Base-by-base conservation (phyloP, 2,113 vertebrate species). In the Pseudonaja textilis region DNA sequence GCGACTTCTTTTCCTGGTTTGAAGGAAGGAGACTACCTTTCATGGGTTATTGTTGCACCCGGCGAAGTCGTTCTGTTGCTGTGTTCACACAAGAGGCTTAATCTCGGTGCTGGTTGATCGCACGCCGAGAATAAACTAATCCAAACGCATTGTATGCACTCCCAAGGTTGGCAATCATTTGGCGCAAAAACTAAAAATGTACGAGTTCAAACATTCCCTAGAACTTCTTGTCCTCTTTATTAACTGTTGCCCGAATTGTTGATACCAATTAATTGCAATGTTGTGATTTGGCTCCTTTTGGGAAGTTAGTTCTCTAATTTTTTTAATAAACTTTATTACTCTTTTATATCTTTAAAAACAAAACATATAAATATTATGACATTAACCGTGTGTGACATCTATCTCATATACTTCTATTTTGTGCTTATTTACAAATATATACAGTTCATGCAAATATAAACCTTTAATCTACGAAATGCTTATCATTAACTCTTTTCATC, bases 1-100 rank as follows among this genome's bases (percentile, higher is more conserved):
- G 29, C 11, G 50, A 61, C 5, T 54, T 8, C n/a, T 92, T 69
- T 93, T 90, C 93, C 92, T 59, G 50, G 56, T 64, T 34, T 90
- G 61, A 50, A 6, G 93, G 85, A 25, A 11, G 74, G 52, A 20
- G 2, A n/a, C 6, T 61, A 26, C 9, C 29, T 34, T 9, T 10
- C 11, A 20, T 64, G 25, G 14, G 5, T 45, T 45, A 16, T 88
- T 55, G 5, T 57, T 20, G 69, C 69, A 39, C 39, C 69, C 34
- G 5, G 69, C 2, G 1, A 16, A 7, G 69, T 6, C n/a, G 16
- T 74, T 34, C 16, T 39, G 16, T 34, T 16, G n/a, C n/a, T 39
- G 69, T 74, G 69, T 74, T 39, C n/a, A 20, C n/a, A 3, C n/a
- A 39, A 20, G n/a, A 34, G n/a, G 16, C 69, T 18, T 74, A 18